These are phyloP conservation scores for Enteromius afrohamiltoni DNA, from an alignment of 2,797 vertebrate species.

Conservation along the genomic window DNA sequence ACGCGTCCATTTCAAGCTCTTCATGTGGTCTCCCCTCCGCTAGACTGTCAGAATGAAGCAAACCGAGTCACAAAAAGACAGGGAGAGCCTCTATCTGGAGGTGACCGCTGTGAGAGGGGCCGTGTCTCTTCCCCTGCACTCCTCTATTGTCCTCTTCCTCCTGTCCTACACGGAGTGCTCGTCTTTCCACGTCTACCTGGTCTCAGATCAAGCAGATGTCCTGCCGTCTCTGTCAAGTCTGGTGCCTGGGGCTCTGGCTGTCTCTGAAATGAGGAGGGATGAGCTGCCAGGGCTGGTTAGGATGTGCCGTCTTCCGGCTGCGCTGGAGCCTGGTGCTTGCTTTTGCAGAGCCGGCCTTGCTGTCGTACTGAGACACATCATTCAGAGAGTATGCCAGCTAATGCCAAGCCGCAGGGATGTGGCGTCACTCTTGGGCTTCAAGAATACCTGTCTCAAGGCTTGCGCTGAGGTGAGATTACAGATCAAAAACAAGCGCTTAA, in stretches of 20 bases:
- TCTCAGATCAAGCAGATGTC: conserved; percentile 62
- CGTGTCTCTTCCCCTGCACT: conserved; percentile 84
- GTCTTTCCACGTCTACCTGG: conserved; percentile 81
- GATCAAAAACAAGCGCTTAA: background rate
- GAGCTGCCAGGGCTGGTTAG: conserved; percentile 83
- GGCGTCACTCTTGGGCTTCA: conserved; percentile 90
- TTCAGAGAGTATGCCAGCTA: conserved; percentile 78
- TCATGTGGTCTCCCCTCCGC: background rate
- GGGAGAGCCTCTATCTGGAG: conserved; percentile 85
- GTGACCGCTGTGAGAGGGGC: conserved; percentile 73
- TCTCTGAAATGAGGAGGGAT: conserved; percentile 70
- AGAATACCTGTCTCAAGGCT: conserved; percentile 97
- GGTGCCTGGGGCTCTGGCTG: conserved; percentile 66
- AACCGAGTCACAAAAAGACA: conserved; percentile 57
- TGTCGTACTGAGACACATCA: conserved; percentile 90
- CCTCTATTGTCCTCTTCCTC: conserved; percentile 88
- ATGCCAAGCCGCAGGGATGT: conserved; percentile 83
- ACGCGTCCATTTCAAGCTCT: background rate
- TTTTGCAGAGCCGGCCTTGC: conserved; percentile 94
- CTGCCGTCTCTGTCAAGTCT: conserved; percentile 44
- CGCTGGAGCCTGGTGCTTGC: conserved; percentile 76
- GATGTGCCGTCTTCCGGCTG: conserved; percentile 86
- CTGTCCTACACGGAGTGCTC: conserved; percentile 91
- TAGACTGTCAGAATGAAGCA: conserved; percentile 80
- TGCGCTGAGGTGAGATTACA: conserved; percentile 91